Base-by-base conservation (phyloP, 2,888 invertebrate species). In the Xestoiulus laeticollis region DNA sequence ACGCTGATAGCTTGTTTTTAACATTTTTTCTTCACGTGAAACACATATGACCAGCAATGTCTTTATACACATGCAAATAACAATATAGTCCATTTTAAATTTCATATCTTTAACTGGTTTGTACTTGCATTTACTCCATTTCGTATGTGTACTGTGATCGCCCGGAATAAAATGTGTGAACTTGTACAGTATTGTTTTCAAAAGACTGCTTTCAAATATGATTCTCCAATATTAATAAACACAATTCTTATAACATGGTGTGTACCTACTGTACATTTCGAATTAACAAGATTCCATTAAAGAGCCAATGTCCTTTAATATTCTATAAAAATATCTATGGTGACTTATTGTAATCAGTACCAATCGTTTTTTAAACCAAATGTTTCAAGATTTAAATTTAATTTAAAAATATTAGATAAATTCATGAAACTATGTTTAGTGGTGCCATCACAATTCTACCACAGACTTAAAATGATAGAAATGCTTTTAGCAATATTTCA, bases 101-200 rank as follows among this genome's bases (percentile, higher is more conserved):
- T 59, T 59, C 59, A 59, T 22, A 59, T 22, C 59, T 59, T 59
- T 10, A 59, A 59, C n/a, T n/a, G 59, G 22, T 59, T 59, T 59
- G 59, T 59, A 59, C 59, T 59, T 22, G 59, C 59, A 59, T n/a
- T n/a, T 59, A 59, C 22, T 59, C 59, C 59, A 59, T 59, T 59
- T 59, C 59, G 59, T 59, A 59, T n/a, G 5, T 59, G 59, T 59
- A 59, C 8, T 59, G 59, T 59, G 19, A 53, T 53, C 14, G 3
- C 53, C 53, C 19, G 59, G 59, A 59, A 59, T 59, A 59, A 59
- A 59, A 59, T 59, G 2, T 59, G 59, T 59, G 22, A 59, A 22
- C 59, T 59, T 59, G 59, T 22, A 59, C n/a, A 22, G 22, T 22
- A n/a, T 59, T 59, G 38, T 38, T 5, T 8, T 38, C 8, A 38